phyloP scores from a whole-genome alignment of 2,888 invertebrate genomes.

The Orchesella flavescens region DNA sequence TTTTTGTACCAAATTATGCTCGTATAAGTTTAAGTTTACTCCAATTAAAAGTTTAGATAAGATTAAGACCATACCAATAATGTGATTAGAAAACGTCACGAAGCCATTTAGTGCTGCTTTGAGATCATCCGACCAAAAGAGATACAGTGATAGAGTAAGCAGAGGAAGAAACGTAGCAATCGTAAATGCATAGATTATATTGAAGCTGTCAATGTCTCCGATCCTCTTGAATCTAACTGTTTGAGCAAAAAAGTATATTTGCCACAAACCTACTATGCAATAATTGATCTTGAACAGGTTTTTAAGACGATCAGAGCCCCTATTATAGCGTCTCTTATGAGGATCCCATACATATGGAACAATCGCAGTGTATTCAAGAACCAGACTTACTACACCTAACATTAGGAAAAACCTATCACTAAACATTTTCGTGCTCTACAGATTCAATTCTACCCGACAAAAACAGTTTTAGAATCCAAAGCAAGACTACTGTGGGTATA shows the following conservation, averaged over 20 bases:
- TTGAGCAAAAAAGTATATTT: neutral
- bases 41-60: neutral
- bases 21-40: too few relatives aligned
- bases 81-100: neutral
- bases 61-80: neutral
- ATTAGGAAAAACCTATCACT: constrained; percentile 1
- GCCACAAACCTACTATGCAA: neutral
- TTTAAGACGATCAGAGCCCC: neutral
- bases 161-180: neutral
- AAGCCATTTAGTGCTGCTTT: neutral
- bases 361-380: neutral
- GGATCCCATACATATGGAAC: constrained; percentile 4
- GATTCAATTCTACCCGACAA: too few relatives aligned
- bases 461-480: too few relatives aligned
- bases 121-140: neutral
- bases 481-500: too few relatives aligned
- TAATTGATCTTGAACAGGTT: neutral
- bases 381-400: neutral
- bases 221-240: neutral
- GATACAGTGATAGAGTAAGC: neutral
- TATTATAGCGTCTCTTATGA: neutral
- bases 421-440: constrained; percentile 4
- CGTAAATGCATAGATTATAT: neutral
- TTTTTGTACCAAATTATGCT: too few relatives aligned
- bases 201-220: constrained; percentile 17